Evolutionary conservation across 2,113 vertebrate genomes (phyloP).

Genomic region (Xenus cinereus): DNA sequence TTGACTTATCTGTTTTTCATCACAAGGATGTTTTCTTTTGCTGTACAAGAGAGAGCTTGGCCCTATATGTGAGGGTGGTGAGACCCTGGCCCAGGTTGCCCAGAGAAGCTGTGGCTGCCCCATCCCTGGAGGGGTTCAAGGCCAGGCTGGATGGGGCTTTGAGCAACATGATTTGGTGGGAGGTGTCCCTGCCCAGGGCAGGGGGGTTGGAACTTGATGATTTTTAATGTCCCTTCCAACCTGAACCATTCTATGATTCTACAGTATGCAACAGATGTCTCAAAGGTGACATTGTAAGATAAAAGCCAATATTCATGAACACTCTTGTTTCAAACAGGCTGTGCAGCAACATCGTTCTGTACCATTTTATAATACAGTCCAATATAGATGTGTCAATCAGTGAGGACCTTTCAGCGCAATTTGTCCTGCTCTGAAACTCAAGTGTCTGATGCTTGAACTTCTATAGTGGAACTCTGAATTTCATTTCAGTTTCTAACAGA

Average conservation of each 20-base stretch:
- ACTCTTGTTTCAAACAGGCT: not conserved
- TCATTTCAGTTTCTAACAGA: not conserved
- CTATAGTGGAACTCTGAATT: not conserved
- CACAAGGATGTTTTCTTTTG: not conserved
- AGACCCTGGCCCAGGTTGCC: not conserved
- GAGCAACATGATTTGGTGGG: too few species aligned
- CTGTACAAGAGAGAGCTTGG: not conserved
- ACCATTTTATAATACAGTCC: not conserved
- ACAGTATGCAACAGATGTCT: not conserved
- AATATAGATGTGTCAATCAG: not conserved
- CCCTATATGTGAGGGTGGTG: not conserved
- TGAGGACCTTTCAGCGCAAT: not conserved
- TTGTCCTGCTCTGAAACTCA: not conserved
- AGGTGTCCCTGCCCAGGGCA: too few species aligned
- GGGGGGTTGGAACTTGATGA: too few species aligned
- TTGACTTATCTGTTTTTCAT: not conserved
- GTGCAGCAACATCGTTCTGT: not conserved
- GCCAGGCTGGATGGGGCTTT: too few species aligned
- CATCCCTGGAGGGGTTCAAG: too few species aligned
- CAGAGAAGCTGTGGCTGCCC: too few species aligned
- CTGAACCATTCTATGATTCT: too few species aligned
- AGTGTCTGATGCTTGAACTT: not conserved
- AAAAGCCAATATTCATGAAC: not conserved
- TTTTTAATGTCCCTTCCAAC: too few species aligned
- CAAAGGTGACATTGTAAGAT: not conserved